A percentile compares a stretch with the other conserved stretches of the same genome.
Conservation (phyloP, 1,140 invertebrate genomes). For the Drosophila arawakana region DNA sequence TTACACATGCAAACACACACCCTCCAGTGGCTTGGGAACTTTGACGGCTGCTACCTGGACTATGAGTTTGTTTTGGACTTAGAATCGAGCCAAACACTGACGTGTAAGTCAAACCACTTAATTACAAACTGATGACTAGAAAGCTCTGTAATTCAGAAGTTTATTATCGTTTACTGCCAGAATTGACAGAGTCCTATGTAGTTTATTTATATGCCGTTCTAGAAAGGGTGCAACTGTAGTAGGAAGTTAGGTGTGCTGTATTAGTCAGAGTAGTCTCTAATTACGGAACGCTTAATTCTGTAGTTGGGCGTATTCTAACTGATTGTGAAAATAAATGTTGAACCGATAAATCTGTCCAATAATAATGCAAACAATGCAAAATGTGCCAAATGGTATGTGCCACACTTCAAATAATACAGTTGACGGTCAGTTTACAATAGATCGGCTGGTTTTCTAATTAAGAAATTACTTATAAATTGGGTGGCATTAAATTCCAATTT, state of each 20-base stretch:
- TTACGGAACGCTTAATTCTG: conserved; percentile 33
- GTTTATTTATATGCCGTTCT: neutral
- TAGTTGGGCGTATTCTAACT: conserved; percentile 34
- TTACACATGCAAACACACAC: neutral
- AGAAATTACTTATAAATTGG: conserved; percentile 3
- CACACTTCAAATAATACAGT: conserved; percentile 38
- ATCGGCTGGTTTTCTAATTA: conserved; percentile 46
- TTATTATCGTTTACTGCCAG: conserved; percentile 52
- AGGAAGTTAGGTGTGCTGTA: conserved; percentile 22
- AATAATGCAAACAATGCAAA: conserved; percentile 70
- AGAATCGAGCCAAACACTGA: conserved; percentile 42
- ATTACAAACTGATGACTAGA: conserved; percentile 61
- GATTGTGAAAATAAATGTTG: conserved; percentile 58
- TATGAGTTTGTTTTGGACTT: conserved; percentile 22
- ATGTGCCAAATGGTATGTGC: conserved; percentile 26
- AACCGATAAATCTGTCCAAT: conserved; percentile 56
- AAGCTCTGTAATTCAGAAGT: conserved; percentile 67
- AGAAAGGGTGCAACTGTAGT: neutral
- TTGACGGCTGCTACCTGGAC: conserved; percentile 54
- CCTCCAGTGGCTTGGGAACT: conserved; percentile 49
- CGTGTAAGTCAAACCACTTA: conserved; percentile 68
- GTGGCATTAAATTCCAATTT: neutral
- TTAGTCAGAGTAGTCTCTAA: conserved; percentile 35
- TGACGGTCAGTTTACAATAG: conserved; percentile 46
- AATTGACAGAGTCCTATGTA: conserved; percentile 11